These are phyloP conservation scores for Diacarnus erythraeanus DNA, from an alignment of 37 sponge, comb jelly and placozoan species.

Conservation along the genomic window DNA sequence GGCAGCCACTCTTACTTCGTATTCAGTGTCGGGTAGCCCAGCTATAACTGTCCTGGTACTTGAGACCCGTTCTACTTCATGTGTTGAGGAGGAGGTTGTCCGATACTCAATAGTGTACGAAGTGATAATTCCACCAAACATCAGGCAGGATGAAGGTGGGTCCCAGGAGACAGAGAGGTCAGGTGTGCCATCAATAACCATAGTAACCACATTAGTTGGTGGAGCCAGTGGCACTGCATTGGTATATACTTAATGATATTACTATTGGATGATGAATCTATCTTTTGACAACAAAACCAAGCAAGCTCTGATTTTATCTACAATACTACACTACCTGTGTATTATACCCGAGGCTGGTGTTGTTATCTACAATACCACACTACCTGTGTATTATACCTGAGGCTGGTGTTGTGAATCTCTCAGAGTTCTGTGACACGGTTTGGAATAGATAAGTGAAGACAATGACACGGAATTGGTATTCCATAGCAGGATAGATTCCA, in stretches of 20 bases:
- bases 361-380: too few species aligned
- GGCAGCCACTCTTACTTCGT: conserved; percentile 26
- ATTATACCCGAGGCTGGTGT: too few species aligned
- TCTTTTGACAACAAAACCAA: too few species aligned
- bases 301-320: too few species aligned
- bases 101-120: conserved; percentile 24
- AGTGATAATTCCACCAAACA: conserved; percentile 25
- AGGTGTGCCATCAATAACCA: neutral
- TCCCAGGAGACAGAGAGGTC: neutral
- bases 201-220: neutral
- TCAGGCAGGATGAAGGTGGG: conserved; percentile 1
- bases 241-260: too few species aligned
- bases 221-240: conserved; percentile 27
- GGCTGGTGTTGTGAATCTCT: neutral
- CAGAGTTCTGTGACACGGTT: neutral
- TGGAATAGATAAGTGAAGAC: conserved; percentile 7
- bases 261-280: too few species aligned
- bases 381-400: too few species aligned
- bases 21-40: neutral
- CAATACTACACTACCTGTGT: too few species aligned
- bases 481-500: neutral
- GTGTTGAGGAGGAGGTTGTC: neutral
- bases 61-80: neutral
- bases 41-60: neutral
- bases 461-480: conserved; percentile 23